Evolutionary conservation across 2,113 vertebrate genomes (phyloP).

Genomic region (Pseudopodoces humilis): DNA sequence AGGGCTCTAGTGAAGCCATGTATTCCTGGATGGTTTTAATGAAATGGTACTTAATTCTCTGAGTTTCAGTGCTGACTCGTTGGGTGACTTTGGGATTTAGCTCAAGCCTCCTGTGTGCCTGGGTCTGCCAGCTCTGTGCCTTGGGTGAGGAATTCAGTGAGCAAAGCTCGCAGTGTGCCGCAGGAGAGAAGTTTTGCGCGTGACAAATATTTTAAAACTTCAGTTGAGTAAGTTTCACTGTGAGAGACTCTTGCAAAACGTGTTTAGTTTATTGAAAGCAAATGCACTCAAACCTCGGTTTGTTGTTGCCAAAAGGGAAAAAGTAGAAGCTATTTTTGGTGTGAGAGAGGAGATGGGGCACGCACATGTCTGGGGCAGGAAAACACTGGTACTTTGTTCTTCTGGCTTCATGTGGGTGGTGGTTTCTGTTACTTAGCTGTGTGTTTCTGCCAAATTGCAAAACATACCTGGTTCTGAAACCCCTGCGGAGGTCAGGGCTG

Average conservation of each 20-base stretch:
- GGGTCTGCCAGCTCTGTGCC: background rate
- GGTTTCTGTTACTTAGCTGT: conserved; percentile 50
- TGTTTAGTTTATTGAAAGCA: conserved; percentile 39
- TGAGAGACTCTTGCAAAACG: conserved; percentile 23
- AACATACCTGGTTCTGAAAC: conserved; percentile 56
- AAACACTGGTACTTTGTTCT: conserved; percentile 64
- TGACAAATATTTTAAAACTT: background rate
- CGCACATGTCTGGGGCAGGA: conserved; percentile 47
- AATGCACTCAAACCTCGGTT: conserved; percentile 1
- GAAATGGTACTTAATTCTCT: background rate
- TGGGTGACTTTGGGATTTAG: background rate
- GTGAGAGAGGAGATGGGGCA: conserved; percentile 49
- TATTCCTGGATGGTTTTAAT: background rate
- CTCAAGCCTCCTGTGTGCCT: background rate
- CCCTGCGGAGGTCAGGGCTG: background rate
- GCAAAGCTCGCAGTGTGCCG: fast-evolving
- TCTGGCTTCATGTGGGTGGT: conserved; percentile 59
- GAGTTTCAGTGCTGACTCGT: background rate
- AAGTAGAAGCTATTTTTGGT: conserved; percentile 62
- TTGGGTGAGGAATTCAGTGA: background rate
- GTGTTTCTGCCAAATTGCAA: conserved; percentile 53
- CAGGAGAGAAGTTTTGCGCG: background rate
- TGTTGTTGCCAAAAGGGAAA: conserved; percentile 61
- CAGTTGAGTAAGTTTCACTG: background rate
- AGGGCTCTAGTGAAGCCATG: fast-evolving